Base-by-base conservation (phyloP, 2,888 invertebrate genomes). In the Parnassius smintheus region DNA sequence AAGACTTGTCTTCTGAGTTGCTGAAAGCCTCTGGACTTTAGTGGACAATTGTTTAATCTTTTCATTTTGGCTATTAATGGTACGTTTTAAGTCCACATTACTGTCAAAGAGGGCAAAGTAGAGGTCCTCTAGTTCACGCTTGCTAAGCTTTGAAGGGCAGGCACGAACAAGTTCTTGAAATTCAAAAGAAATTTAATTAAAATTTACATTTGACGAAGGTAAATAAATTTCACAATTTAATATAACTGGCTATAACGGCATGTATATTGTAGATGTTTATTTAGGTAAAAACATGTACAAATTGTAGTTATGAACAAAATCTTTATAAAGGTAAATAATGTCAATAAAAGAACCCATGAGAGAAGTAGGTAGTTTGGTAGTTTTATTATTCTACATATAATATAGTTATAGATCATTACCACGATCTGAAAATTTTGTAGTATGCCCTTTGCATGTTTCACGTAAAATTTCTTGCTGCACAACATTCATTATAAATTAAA, bases 111-210 rank as follows among this genome's bases (percentile, higher is more conserved):
- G 70, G 4, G 92, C 86, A 69, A 94, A 92, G 79, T 94, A 95
- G 44, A 93, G 88, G 76, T 95, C 95, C 76, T 95, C 95, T 54
- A 95, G 80, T 62, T 95, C 94, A 61, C 89, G 91, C 65, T 94
- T 93, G 67, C 91, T 93, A 69, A 95, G 85, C 77, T 94, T 94
- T 59, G 92, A 86, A 8, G 90, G 88, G 64, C 86, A 84, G 44
- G 82, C 67, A 22, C 81, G 76, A 64, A 73, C 76, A 3, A 76
- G 60, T 60, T 64, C 64, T 57, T 48, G 18, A 45, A 61, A 54
- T 55, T 44, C 18, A 10, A 18, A 18, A n/a, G 10, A 12, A 25
- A 12, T 41, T 12, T 50, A 18, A 42, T 22, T 42, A 13, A 13
- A 13, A 48, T 12, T 13, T 2, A 12, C 4, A 12, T 3, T 49